A percentile compares a stretch with the other conserved stretches of the same genome.
Evolutionary conservation across 2,797 vertebrate species (phyloP).

Genomic region (Micrastur ruficollis): DNA sequence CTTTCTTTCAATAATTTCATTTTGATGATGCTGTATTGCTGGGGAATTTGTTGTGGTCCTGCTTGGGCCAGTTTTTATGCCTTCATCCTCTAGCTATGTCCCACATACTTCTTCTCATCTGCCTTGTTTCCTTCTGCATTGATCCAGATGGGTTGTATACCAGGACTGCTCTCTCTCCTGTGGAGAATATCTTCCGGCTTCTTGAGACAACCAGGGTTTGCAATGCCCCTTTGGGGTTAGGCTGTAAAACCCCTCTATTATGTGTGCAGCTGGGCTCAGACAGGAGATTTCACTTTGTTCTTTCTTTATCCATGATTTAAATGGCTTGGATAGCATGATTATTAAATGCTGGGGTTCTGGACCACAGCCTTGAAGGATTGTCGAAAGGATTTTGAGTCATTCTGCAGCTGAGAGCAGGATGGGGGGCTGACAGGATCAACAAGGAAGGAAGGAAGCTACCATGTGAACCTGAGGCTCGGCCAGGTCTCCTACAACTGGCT

Average conservation of each 20-base stretch:
- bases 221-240: neutral
- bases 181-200: conserved; percentile 30
- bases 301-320: conserved; percentile 23
- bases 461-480: conserved; percentile 3
- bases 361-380: neutral
- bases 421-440: neutral
- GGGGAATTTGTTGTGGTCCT: neutral
- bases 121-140: neutral
- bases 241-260: conserved; percentile 22
- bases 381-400: neutral
- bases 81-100: neutral
- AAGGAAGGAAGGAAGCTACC: conserved; percentile 17
- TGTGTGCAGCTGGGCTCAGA: conserved; percentile 28
- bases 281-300: conserved; percentile 34
- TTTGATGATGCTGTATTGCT: neutral
- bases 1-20: neutral
- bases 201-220: neutral
- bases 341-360: conserved; percentile 11
- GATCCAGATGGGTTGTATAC: conserved; percentile 14
- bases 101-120: conserved; percentile 18
- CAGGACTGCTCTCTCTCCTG: neutral
- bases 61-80: neutral
- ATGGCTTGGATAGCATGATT: neutral
- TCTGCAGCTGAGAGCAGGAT: conserved; percentile 27
- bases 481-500: conserved; percentile 7